A percentile compares a stretch with the other conserved stretches of the same genome.
phyloP scores from a whole-genome alignment of 2,113 vertebrate genomes.

The Puffinus mauretanicus region DNA sequence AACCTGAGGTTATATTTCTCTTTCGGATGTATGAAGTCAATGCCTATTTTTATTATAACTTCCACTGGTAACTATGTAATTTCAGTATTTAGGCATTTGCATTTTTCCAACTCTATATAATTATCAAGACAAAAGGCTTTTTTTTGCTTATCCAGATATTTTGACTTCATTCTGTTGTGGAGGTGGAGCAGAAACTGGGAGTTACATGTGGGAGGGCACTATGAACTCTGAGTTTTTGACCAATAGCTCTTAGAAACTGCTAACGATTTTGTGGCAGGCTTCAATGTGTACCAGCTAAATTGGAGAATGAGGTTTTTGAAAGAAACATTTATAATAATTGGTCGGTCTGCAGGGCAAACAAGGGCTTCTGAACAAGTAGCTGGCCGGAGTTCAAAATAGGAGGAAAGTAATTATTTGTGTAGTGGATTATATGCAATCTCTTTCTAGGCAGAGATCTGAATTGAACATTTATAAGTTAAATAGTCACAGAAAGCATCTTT shows the following conservation, averaged over 20 bases:
- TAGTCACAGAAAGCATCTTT: background rate
- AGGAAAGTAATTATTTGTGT: background rate
- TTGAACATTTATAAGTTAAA: background rate
- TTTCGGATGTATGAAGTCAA: background rate
- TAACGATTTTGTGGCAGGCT: background rate
- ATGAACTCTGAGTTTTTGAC: background rate
- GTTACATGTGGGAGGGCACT: background rate
- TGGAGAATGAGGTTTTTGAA: background rate
- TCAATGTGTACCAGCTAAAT: background rate
- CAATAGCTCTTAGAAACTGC: background rate
- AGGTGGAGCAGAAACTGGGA: background rate
- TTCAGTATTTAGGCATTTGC: conserved; percentile 34
- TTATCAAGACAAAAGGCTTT: conserved; percentile 6
- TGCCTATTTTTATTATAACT: conserved; percentile 21
- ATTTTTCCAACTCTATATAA: conserved; percentile 18
- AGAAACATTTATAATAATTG: background rate
- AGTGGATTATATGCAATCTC: background rate
- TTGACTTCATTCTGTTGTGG: background rate
- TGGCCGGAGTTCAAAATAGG: background rate
- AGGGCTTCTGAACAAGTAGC: background rate
- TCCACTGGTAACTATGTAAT: background rate
- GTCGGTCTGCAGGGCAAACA: background rate
- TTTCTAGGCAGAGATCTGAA: background rate
- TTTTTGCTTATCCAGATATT: background rate
- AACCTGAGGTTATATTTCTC: background rate